phyloP scores from a whole-genome alignment of 2,888 invertebrate species.

The Caenorhabditis parvicauda region DNA sequence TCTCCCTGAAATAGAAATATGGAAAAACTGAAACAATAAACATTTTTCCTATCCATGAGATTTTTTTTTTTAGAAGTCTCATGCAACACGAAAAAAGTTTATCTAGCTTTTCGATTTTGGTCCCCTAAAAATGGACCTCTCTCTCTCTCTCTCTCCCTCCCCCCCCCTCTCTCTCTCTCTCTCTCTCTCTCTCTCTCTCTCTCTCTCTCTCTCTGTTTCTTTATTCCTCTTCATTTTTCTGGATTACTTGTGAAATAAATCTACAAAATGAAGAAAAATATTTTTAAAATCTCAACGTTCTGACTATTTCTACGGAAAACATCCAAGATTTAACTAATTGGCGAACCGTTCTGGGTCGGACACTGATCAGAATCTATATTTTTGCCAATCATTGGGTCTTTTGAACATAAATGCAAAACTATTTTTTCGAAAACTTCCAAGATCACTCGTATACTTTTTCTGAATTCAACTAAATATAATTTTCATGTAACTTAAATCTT shows the following conservation, averaged over 20 bases:
- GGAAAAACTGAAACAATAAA: neutral
- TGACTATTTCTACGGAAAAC: no score
- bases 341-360: no score
- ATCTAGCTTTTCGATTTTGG: neutral
- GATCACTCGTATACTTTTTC: no score
- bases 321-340: no score
- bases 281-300: no score
- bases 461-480: no score
- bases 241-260: constrained; percentile 12
- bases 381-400: no score
- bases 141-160: no score
- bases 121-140: constrained; percentile 1
- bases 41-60: neutral
- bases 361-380: no score
- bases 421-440: constrained; percentile 15
- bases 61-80: neutral
- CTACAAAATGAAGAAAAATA: no score
- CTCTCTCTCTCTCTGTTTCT: constrained; percentile 3
- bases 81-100: neutral
- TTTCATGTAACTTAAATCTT: no score
- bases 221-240: constrained; percentile 20
- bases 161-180: constrained; percentile 1
- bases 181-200: constrained; percentile 1
- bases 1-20: constrained; percentile 44
- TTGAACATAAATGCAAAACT: no score